Conservation (phyloP, 2,113 vertebrate species). For the Lophochroa leadbeateri region DNA sequence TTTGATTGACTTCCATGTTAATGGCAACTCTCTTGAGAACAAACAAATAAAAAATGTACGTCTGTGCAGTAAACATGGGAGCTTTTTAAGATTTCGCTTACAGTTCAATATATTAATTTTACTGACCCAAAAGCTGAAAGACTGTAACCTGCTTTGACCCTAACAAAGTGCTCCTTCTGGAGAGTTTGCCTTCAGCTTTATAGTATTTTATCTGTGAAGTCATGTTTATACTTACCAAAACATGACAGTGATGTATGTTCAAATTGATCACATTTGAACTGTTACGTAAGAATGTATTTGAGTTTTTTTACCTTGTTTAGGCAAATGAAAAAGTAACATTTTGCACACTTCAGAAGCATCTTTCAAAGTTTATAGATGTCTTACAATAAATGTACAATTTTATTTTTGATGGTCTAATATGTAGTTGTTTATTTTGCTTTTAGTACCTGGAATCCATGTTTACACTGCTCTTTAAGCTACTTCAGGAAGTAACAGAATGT, state of each 20-base stretch:
- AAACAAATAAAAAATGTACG: background rate
- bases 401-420: background rate
- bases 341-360: background rate
- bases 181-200: background rate
- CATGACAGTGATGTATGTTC: rapidly evolving
- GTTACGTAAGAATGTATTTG: background rate
- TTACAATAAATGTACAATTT: background rate
- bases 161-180: background rate
- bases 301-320: background rate
- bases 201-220: background rate
- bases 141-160: background rate
- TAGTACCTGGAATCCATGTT: conserved; percentile 96
- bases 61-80: background rate
- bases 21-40: background rate
- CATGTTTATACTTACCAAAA: background rate
- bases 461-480: conserved; percentile 90
- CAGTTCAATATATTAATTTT: background rate
- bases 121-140: background rate
- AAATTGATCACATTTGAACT: background rate
- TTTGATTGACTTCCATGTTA: background rate
- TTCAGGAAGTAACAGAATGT: conserved; percentile 96
- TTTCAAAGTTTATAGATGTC: background rate
- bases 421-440: background rate
- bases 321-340: background rate
- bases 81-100: background rate